These are phyloP conservation scores for Gymnopithys bicolor DNA, from an alignment of 2,797 vertebrate genomes.

Conservation along the genomic window DNA sequence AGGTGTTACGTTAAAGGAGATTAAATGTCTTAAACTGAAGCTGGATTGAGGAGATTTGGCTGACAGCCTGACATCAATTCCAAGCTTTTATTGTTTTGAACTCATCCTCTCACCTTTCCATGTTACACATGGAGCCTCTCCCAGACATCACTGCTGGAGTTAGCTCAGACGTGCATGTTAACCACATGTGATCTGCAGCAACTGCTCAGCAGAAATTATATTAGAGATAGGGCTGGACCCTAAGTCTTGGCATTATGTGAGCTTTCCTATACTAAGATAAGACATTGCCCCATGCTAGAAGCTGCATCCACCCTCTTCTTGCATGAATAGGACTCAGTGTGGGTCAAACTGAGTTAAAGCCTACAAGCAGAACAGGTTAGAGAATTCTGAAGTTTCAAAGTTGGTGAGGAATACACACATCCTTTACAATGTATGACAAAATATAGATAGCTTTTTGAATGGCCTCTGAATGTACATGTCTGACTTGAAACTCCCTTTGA, in stretches of 20 bases:
- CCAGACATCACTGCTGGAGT: background rate
- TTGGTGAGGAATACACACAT: background rate
- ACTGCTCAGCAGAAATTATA: background rate
- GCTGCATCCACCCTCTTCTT: background rate
- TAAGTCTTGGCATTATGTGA: background rate
- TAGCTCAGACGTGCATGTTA: accelerated
- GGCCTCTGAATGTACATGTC: background rate
- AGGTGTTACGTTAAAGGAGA: background rate
- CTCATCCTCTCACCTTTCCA: background rate
- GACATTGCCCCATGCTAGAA: background rate
- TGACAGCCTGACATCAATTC: background rate
- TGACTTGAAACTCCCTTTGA: background rate
- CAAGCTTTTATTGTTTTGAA: background rate
- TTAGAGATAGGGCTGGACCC: background rate
- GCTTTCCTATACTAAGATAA: background rate
- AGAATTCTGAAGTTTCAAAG: background rate
- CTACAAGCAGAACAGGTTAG: background rate
- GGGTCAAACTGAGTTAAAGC: background rate
- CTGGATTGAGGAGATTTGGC: background rate
- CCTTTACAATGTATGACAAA: background rate
- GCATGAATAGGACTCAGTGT: background rate
- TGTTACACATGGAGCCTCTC: background rate
- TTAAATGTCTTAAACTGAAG: background rate
- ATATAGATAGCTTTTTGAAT: background rate
- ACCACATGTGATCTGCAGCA: background rate